Evolutionary conservation across 2,888 invertebrate species (phyloP).

Genomic region (Conistra vaccinii): DNA sequence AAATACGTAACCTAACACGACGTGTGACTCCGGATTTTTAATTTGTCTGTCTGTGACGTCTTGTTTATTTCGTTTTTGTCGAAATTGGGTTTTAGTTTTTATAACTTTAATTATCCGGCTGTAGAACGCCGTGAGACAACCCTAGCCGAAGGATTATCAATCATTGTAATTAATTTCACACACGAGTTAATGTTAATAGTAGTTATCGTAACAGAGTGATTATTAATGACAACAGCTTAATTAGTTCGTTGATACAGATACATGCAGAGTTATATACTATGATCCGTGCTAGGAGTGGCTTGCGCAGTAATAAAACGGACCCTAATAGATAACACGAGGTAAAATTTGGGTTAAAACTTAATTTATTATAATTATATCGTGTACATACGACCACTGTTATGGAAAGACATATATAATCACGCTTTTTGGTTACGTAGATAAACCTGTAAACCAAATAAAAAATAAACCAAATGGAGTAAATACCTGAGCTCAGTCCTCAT

Average conservation of each 20-base stretch:
- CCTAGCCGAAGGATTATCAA: conserved; percentile 43
- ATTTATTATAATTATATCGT: conserved; percentile 32
- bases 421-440: not conserved
- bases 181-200: conserved; percentile 34
- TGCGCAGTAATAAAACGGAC: not conserved
- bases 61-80: too few species aligned
- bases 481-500: not conserved
- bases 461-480: not conserved
- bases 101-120: not conserved
- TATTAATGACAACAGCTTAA: conserved; percentile 44
- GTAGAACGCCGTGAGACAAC: conserved; percentile 7
- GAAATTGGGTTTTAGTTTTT: too few species aligned
- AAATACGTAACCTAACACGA: too few species aligned
- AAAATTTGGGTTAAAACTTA: not conserved
- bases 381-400: not conserved
- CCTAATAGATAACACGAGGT: conserved; percentile 13
- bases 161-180: conserved; percentile 62
- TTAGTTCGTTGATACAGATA: conserved; percentile 24
- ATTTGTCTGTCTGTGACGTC: too few species aligned
- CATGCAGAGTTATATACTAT: too few species aligned
- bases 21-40: too few species aligned
- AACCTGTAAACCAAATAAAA: not conserved
- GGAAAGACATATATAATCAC: not conserved
- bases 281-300: not conserved
- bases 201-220: conserved; percentile 34